Base-by-base conservation (phyloP, 2,888 invertebrate genomes). In the Diarsia rubi region DNA sequence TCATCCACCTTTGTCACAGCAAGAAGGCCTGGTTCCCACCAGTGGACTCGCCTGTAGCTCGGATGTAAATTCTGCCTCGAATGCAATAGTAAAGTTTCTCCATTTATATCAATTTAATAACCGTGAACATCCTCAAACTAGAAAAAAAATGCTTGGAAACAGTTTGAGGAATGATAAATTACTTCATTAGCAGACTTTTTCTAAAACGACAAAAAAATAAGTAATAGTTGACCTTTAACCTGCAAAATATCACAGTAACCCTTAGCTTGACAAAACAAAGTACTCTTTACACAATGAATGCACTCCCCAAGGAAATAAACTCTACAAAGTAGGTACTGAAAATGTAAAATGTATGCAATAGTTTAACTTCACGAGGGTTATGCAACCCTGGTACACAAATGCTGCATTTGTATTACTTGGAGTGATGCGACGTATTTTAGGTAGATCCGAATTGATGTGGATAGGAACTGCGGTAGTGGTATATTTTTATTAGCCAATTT, bases 261-360 rank as follows among this genome's bases (percentile, higher is more conserved):
- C 44, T 42, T 42, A 11, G 27, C n/a, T 75, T 44, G 42, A 60
- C 19, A 21, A 31, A 57, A 69, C 62, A 54, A 63, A 75, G 19
- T 76, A 37, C 5, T 37, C 31, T 65, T 60, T 31, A 47, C 24
- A 4, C 72, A 54, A 73, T 31, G 54, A 62, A 42, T 66, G 42
- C 31, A 27, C 11, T 67, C 66, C 62, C 79, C 24, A 54, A 27
- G 78, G 78, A 79, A 78, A 78, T 78, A 73, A 74, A 74, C 79
- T 59, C 11, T 4, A 47, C 64, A 59, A 27, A 27, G 59, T 44
- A 57, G 3, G 27, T 57, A 49, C 57, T 44, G 21, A 27, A 72
- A 72, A 44, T 31, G 54, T 54, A 47, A 54, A 73, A 37, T 49
- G 47, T n/a, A 63, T 68, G 12, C 67, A 65, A 69, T 74, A 45